phyloP scores from a whole-genome alignment of 2,888 invertebrate genomes.

The Cyrtodaria siliqua region DNA sequence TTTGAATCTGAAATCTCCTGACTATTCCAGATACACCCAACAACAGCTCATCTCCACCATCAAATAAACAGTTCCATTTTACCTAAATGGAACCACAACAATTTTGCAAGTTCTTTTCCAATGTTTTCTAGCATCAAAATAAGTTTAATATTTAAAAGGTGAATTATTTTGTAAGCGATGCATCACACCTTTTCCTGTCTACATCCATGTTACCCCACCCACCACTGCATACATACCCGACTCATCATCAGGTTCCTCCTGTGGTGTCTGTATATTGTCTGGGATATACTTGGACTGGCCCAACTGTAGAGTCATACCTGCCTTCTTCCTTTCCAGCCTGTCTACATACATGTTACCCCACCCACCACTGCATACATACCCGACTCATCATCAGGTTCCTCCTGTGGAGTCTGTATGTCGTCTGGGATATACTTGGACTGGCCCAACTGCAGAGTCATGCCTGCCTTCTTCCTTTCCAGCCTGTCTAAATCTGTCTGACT shows the following conservation, averaged over 20 bases:
- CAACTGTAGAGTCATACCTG: slow-evolving; percentile 82
- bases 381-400: slow-evolving; percentile 83
- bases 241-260: slow-evolving; percentile 83
- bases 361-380: slow-evolving; percentile 60
- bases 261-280: slow-evolving; percentile 81
- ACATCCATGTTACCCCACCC: too few species aligned
- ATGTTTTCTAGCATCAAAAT: too few species aligned
- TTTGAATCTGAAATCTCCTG: too few species aligned
- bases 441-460: slow-evolving; percentile 82
- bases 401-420: slow-evolving; percentile 81
- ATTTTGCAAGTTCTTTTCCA: too few species aligned
- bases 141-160: too few species aligned
- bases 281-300: slow-evolving; percentile 73
- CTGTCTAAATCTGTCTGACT: slow-evolving; percentile 89
- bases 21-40: too few species aligned
- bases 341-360: slow-evolving; percentile 76
- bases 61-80: too few species aligned
- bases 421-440: slow-evolving; percentile 73
- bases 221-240: too few species aligned
- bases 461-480: slow-evolving; percentile 82
- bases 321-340: slow-evolving; percentile 82
- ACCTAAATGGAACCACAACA: too few species aligned
- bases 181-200: too few species aligned
- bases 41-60: too few species aligned
- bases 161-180: too few species aligned